Evolutionary conservation across 2,888 invertebrate genomes (phyloP).

Genomic region (Lycophotia porphyrea): DNA sequence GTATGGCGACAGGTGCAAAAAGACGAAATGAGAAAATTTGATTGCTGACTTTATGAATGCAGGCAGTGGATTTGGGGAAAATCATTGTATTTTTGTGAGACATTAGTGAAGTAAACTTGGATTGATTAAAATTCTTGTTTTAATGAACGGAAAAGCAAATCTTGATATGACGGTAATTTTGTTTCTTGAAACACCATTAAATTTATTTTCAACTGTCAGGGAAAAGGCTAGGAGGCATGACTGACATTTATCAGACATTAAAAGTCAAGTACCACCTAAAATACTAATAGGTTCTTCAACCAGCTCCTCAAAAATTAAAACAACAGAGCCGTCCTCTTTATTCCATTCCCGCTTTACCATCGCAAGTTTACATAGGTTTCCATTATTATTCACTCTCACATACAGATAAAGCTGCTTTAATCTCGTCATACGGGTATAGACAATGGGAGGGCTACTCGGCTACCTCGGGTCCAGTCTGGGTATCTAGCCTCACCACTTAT

Average conservation of each 20-base stretch:
- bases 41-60: constrained; percentile 81
- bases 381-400: constrained; percentile 63
- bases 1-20: constrained; percentile 85
- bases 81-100: constrained; percentile 35
- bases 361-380: constrained; percentile 67
- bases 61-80: constrained; percentile 63
- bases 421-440: constrained; percentile 76
- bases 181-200: neutral
- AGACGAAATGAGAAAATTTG: constrained; percentile 88
- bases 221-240: no score
- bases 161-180: no score
- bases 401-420: constrained; percentile 67
- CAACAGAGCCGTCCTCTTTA: constrained; percentile 40
- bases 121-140: constrained; percentile 14
- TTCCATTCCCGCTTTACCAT: constrained; percentile 53
- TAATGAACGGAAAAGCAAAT: neutral
- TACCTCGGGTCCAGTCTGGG: constrained; percentile 74
- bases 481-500: constrained; percentile 86
- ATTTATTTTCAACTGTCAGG: neutral
- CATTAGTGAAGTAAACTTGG: neutral
- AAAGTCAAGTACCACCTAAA: neutral
- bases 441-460: constrained; percentile 74
- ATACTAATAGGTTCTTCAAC: neutral
- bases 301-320: constrained; percentile 39
- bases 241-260: neutral